Base-by-base conservation (phyloP, 2,797 vertebrate species). In the Sebastes iracundus region DNA sequence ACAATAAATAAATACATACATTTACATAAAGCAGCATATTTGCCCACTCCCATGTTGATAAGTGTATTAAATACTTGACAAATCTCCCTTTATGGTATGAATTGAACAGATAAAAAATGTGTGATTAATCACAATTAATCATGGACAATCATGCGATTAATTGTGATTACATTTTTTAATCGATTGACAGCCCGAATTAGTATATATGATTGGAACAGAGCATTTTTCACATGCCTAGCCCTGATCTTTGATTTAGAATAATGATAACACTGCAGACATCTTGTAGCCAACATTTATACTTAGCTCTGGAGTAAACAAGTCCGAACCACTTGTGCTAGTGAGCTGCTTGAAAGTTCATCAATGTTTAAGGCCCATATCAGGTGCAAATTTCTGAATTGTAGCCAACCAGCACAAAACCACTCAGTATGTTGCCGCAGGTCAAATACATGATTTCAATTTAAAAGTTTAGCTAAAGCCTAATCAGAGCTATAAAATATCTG, bases 251-350 rank as follows among this genome's bases (percentile, higher is more conserved):
- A 58, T 63, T 71, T 6, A 25, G 13, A 71, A 77, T 76, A 60
- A 61, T 38, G 25, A 78, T 46, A 65, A 69, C 42, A 42, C 81
- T 27, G 65, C 77, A 77, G 30, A 56, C 59, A 66, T 79, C 38
- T 25, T 55, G 62, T 20, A 28, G 55, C 49, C 76, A 82, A 55
- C 52, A 86, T 83, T 73, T 87, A 87, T 64, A 81, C 82, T 90
- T 82, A 77, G 79, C 82, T 82, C 80, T 72, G 77, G 65, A 80
- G 80, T 90, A 81, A 88, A 90, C 90, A 79, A 61, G 80, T 86
- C 23, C 22, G 16, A 53, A 49, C 56, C 56, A 59, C 72, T 83
- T 63, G 20, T 84, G 59, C 63, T 61, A 11, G 67, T 69, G 42
- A 88, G 75, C 82, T 88, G 62, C 78, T 87, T 75, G 77, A 81